A percentile compares a stretch with the other conserved stretches of the same genome.
phyloP scores from a whole-genome alignment of 2,888 invertebrate species.

The Ditula angustiorana region DNA sequence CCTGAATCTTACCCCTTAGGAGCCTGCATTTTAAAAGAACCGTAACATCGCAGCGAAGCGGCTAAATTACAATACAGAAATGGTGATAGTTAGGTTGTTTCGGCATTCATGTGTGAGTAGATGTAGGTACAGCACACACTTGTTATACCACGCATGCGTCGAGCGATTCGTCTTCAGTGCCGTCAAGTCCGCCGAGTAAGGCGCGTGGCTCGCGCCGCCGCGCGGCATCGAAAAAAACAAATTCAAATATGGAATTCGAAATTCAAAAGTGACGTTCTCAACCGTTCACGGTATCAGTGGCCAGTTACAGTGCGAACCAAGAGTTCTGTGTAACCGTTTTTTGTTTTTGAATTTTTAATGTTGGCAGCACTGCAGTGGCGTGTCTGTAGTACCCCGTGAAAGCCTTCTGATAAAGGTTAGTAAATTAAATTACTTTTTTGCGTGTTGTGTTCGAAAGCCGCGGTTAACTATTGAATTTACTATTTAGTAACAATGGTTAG shows the following conservation, averaged over 20 bases:
- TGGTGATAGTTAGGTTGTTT: slow-evolving; percentile 63
- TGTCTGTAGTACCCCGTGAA: slow-evolving; percentile 9
- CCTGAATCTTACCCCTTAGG: slow-evolving; percentile 59
- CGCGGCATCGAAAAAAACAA: slow-evolving; percentile 49
- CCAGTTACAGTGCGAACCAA: slow-evolving; percentile 38
- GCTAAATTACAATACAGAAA: slow-evolving; percentile 41
- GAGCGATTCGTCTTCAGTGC: slow-evolving; percentile 61
- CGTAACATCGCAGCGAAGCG: slow-evolving; percentile 44
- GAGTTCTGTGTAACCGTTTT: slow-evolving; percentile 44
- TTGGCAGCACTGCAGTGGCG: slow-evolving; percentile 49
- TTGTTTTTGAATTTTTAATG: slow-evolving; percentile 64
- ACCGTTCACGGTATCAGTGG: slow-evolving; percentile 39
- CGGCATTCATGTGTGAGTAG: slow-evolving; percentile 68
- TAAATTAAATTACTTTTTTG: slow-evolving; percentile 45
- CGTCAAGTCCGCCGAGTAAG: slow-evolving; percentile 54
- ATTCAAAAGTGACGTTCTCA: slow-evolving; percentile 56
- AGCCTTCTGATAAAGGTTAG: slow-evolving; percentile 37
- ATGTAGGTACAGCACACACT: slow-evolving; percentile 51
- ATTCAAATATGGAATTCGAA: slow-evolving; percentile 69
- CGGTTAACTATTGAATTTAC: slow-evolving; percentile 13
- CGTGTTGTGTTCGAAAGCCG: slow-evolving; percentile 36
- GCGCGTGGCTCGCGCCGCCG: slow-evolving; percentile 64
- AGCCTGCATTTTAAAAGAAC: slow-evolving; percentile 41
- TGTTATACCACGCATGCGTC: slow-evolving; percentile 69
- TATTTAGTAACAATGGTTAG: not conserved